These are phyloP conservation scores for Nibea coibor DNA, from an alignment of 2,113 vertebrate genomes.

Conservation along the genomic window DNA sequence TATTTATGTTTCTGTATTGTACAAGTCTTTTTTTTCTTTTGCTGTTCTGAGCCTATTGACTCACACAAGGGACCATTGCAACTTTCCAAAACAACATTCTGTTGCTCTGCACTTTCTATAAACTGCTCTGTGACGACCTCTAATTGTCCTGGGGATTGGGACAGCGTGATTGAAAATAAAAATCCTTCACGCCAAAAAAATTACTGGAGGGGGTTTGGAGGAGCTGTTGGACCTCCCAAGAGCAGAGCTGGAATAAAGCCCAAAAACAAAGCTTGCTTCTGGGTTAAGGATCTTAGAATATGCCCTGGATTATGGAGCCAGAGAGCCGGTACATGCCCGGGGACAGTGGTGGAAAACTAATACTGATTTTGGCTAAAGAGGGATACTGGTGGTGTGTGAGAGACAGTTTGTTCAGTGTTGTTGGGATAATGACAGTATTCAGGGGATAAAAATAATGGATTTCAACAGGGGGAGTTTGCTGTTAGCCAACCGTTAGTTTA, in stretches of 20 bases:
- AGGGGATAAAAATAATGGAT: constrained; percentile 39
- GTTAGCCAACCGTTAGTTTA: constrained; percentile 35
- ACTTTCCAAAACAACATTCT: constrained; percentile 71
- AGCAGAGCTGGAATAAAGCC: constrained; percentile 74
- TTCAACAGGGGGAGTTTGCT: constrained; percentile 27
- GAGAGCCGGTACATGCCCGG: constrained; percentile 57
- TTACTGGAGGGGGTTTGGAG: constrained; percentile 66
- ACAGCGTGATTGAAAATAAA: constrained; percentile 72
- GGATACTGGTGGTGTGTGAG: constrained; percentile 29
- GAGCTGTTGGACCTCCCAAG: constrained; percentile 77
- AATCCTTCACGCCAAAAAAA: constrained; percentile 67
- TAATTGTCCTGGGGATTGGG: constrained; percentile 73
- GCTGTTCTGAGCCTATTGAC: constrained; percentile 42
- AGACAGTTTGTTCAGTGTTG: constrained; percentile 46
- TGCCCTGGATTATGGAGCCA: constrained; percentile 63
- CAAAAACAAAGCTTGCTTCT: constrained; percentile 74
- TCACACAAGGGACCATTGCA: constrained; percentile 55
- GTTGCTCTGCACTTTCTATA: constrained; percentile 70
- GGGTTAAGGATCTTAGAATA: constrained; percentile 69
- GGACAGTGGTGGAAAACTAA: constrained; percentile 70
- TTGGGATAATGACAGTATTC: constrained; percentile 55
- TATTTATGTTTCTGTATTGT: constrained; percentile 48
- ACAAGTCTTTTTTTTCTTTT: constrained; percentile 17
- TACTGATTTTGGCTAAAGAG: constrained; percentile 62
- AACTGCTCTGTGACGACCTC: constrained; percentile 68